phyloP scores from a whole-genome alignment of 1,140 invertebrate species.

The Drosophila rhopaloa region DNA sequence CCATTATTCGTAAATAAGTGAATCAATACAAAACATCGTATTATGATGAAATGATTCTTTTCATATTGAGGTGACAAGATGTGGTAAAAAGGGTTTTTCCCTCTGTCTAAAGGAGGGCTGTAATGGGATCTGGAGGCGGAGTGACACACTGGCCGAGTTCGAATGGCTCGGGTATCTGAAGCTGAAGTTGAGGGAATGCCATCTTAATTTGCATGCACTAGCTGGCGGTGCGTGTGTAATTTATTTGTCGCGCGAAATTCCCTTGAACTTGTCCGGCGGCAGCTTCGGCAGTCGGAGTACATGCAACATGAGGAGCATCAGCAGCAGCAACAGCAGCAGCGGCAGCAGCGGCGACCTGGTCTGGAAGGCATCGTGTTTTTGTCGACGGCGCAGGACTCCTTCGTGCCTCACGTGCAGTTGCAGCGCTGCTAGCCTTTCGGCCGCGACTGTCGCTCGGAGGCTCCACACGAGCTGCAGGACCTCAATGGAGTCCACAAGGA shows the following conservation, averaged over 20 bases:
- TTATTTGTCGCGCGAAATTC: constrained; percentile 60
- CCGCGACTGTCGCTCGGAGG: constrained; percentile 25
- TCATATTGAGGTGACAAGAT: too few relatives aligned
- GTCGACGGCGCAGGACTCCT: constrained; percentile 3
- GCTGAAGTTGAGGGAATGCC: constrained; percentile 7
- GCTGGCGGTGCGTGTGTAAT: constrained; percentile 53
- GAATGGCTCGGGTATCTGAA: neutral
- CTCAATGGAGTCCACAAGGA: constrained; percentile 19
- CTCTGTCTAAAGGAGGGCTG: neutral
- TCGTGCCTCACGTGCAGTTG: constrained; percentile 28
- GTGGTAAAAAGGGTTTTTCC: neutral
- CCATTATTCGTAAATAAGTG: too few relatives aligned
- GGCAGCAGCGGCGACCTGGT: constrained; percentile 11
- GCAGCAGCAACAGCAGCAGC: neutral
- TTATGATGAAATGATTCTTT: too few relatives aligned
- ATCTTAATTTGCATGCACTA: constrained; percentile 67
- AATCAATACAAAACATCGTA: too few relatives aligned
- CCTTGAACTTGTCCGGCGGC: constrained; percentile 59
- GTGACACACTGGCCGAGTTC: constrained; percentile 57
- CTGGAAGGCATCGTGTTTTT: constrained; percentile 5
- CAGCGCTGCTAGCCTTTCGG: constrained; percentile 25
- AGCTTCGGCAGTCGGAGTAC: neutral
- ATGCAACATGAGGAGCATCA: constrained; percentile 1
- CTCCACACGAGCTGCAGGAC: constrained; percentile 9
- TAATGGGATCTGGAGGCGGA: neutral